A percentile compares a stretch with the other conserved stretches of the same genome.
Evolutionary conservation across 2,797 vertebrate species (phyloP).

Genomic region (Ataeniobius toweri): DNA sequence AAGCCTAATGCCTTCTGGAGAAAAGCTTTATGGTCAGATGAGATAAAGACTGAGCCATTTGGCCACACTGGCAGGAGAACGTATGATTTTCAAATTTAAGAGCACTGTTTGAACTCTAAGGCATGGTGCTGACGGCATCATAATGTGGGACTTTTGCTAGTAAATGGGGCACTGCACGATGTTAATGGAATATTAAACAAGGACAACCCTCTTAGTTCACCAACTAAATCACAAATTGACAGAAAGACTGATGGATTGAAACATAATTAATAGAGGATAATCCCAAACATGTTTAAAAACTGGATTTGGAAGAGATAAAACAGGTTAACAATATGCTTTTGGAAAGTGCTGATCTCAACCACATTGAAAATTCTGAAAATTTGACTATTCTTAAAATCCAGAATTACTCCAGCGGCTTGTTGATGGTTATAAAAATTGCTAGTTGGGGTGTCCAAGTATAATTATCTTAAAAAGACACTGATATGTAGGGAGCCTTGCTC

Average conservation of each 20-base stretch:
- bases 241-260: background rate
- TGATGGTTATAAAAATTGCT: background rate
- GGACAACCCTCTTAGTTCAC: background rate
- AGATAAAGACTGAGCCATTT: background rate
- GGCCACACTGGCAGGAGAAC: background rate
- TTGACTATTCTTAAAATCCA: background rate
- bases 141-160: background rate
- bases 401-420: background rate
- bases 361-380: background rate
- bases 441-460: background rate
- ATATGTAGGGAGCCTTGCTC: background rate
- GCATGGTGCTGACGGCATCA: background rate
- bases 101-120: background rate
- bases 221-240: background rate
- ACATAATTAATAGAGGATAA: background rate
- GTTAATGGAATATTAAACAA: background rate
- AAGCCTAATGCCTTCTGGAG: background rate
- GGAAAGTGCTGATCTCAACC: background rate
- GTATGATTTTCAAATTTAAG: background rate
- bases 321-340: too few relatives aligned
- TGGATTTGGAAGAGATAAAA: background rate
- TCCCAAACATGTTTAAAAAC: background rate
- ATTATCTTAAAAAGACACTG: background rate
- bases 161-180: background rate
- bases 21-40: background rate